phyloP scores from a whole-genome alignment of 2,888 invertebrate species.

The Molorchus minor region DNA sequence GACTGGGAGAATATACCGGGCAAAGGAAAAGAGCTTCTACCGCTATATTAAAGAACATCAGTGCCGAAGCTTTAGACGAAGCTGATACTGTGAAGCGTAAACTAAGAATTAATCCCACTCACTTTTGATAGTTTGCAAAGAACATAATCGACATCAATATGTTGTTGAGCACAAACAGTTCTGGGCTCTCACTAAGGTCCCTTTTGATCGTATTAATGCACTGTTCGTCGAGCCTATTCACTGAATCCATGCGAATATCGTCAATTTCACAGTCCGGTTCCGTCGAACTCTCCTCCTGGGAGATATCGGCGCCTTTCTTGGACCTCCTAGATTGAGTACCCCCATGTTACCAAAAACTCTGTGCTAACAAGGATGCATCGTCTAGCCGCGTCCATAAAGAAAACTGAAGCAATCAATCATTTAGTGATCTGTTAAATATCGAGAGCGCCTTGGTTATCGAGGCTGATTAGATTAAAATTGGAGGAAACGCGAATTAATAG shows the following conservation, averaged over 20 bases:
- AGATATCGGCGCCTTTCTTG: background rate
- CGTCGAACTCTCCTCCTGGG: background rate
- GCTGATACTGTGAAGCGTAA: too few relatives aligned
- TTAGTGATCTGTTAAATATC: conserved; percentile 9
- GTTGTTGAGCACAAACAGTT: conserved; percentile 80
- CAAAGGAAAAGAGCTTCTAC: too few relatives aligned
- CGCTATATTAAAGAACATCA: too few relatives aligned
- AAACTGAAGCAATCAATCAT: background rate
- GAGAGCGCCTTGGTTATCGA: conserved; percentile 12
- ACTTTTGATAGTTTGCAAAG: conserved; percentile 82
- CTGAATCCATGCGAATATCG: conserved; percentile 32
- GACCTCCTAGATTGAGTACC: conserved; percentile 17
- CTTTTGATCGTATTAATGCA: conserved; percentile 68
- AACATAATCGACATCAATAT: conserved; percentile 80
- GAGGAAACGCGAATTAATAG: background rate
- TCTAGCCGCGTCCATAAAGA: background rate
- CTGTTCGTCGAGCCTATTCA: conserved; percentile 64
- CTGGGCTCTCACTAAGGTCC: conserved; percentile 70
- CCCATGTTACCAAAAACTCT: conserved; percentile 19
- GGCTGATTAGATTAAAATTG: conserved; percentile 9
- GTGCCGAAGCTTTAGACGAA: too few relatives aligned
- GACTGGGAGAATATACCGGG: too few relatives aligned
- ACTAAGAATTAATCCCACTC: too few relatives aligned
- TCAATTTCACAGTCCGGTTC: background rate
- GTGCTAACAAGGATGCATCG: background rate